These are phyloP conservation scores for Macropis europaea DNA, from an alignment of 2,888 invertebrate genomes.

Conservation along the genomic window DNA sequence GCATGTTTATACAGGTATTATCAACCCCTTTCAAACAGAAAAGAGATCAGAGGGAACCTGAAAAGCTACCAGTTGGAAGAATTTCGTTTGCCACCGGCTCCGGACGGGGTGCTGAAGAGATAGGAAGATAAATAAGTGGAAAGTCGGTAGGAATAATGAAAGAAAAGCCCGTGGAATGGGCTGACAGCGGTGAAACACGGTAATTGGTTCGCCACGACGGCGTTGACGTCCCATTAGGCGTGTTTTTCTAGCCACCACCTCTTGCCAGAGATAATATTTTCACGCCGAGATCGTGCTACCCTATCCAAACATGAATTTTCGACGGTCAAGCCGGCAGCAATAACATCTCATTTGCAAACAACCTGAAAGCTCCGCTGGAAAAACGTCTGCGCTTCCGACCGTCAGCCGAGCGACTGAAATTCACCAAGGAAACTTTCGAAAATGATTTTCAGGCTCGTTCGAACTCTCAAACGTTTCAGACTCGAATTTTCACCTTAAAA, in stretches of 20 bases:
- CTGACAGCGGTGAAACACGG: background rate
- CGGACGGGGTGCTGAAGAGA: background rate
- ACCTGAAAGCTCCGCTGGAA: slow-evolving; percentile 6
- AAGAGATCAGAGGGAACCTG: no score
- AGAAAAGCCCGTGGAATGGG: background rate
- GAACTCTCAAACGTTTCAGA: no score
- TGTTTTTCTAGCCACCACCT: slow-evolving; percentile 55
- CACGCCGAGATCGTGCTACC: slow-evolving; percentile 32
- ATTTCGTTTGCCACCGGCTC: background rate
- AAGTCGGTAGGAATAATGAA: background rate
- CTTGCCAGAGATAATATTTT: slow-evolving; percentile 61
- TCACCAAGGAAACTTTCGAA: no score
- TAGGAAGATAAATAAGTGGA: slow-evolving; percentile 9
- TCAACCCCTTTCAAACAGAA: no score
- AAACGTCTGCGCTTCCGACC: no score
- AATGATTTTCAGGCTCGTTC: no score
- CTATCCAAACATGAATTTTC: slow-evolving; percentile 55
- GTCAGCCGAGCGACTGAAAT: no score
- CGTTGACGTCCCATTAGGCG: slow-evolving; percentile 51
- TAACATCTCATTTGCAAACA: slow-evolving; percentile 52
- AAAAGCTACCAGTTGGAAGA: no score
- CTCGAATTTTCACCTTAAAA: no score
- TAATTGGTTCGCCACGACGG: slow-evolving; percentile 49
- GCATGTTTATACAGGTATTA: no score
- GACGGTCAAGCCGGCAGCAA: slow-evolving; percentile 40